Percentiles rank a stretch among this genome's conserved stretches.
Evolutionary conservation across 2,113 vertebrate species (phyloP).

Genomic region (Cyanistes caeruleus): DNA sequence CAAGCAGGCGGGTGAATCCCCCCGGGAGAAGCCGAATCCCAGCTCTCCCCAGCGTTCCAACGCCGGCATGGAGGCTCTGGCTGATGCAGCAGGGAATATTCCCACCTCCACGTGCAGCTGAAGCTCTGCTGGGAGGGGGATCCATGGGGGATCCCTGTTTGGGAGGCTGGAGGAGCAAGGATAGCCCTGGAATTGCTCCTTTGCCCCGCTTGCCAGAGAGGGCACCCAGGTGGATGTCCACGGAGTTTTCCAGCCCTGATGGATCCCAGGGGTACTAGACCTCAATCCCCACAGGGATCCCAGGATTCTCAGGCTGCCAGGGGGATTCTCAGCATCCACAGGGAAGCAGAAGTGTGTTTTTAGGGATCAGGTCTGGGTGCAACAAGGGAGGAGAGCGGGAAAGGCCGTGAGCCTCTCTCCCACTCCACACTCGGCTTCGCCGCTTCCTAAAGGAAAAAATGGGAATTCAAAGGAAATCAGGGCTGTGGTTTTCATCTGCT

Average conservation of each 20-base stretch:
- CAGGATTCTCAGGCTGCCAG: background rate
- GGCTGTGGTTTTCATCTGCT: background rate
- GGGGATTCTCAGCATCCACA: background rate
- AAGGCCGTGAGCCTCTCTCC: background rate
- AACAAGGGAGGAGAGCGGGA: background rate
- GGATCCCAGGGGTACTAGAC: background rate
- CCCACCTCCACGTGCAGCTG: background rate
- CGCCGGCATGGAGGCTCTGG: fast-evolving
- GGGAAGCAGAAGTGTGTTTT: background rate
- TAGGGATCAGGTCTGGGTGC: background rate
- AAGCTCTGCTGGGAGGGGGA: background rate
- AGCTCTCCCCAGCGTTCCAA: background rate
- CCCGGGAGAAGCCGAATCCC: background rate
- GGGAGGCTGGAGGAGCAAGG: background rate
- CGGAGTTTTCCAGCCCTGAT: background rate
- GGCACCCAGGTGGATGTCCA: background rate
- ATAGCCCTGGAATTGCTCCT: background rate
- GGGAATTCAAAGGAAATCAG: background rate
- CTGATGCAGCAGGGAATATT: background rate
- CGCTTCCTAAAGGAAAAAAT: background rate
- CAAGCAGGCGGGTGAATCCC: background rate
- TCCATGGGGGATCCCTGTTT: background rate
- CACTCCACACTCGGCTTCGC: background rate
- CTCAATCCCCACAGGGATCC: background rate
- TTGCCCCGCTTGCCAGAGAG: background rate